Base-by-base conservation (phyloP, 2,888 invertebrate genomes). In the Metalampra italica region DNA sequence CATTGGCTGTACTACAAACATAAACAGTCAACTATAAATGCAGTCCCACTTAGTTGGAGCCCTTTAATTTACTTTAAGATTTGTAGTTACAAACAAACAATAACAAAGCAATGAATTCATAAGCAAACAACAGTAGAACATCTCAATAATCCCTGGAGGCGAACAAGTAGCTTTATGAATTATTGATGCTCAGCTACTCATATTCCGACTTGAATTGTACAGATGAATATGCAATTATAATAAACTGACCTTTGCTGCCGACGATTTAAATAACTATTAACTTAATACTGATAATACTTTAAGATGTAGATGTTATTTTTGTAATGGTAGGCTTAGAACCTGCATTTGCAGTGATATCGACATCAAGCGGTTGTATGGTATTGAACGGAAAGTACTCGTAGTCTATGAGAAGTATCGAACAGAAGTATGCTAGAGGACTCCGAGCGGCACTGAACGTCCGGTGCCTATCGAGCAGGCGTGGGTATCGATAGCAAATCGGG, bases 401-500 rank as follows among this genome's bases (percentile, higher is more conserved):
- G 9, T 47, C 45, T 50, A 39, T 37, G 52, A 43, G 44, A 46
- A 50, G 47, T 48, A 46, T 43, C 45, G 49, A 42, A 37, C 41
- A 12, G 45, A 38, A 36, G n/a, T 14, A 30, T 50, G 5, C 22
- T 22, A 53, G 50, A 41, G 48, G 52, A 51, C 54, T 45, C 63
- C 56, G 55, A 58, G 55, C 56, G n/a, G 56, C 56, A 42, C 60
- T 56, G 58, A 62, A 61, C 70, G 70, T 73, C 70, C 76, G 75
- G 77, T 81, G 80, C 80, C 79, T 78, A 76, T 76, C 71, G 66
- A 61, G 60, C 64, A 42, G 50, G 43, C 34, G 71, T 75, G 73
- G 72, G 70, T 68, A 69, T 66, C 65, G 72, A 72, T 82, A 72
- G 82, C 82, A 84, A 86, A 88, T 85, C 83, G 78, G 78, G 73